Percentiles rank a stretch among this genome's conserved stretches.
Conservation (phyloP, 2,797 vertebrate species). For the Sebastes taczanowskii region DNA sequence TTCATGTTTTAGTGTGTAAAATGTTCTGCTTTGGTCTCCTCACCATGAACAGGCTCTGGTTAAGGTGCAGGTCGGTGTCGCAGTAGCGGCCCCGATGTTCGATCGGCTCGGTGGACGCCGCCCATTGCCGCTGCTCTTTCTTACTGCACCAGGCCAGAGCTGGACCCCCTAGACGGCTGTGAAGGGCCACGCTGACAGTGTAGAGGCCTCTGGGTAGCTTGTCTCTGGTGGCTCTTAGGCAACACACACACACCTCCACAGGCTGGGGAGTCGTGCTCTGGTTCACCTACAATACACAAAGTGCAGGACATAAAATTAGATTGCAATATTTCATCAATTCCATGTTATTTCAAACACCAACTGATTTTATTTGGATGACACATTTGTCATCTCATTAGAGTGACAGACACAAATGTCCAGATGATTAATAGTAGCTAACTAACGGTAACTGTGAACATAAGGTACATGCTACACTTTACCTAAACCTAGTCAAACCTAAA, state of each 20-base stretch:
- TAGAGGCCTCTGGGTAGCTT: slow-evolving; percentile 89
- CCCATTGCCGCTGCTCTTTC: slow-evolving; percentile 70
- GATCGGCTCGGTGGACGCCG: slow-evolving; percentile 70
- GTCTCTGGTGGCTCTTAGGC: slow-evolving; percentile 89
- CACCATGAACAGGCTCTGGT: slow-evolving; percentile 88
- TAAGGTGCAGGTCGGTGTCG: slow-evolving; percentile 84
- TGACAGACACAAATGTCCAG: background rate
- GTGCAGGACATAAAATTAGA: background rate
- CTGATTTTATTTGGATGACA: background rate
- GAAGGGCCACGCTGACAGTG: slow-evolving; percentile 83
- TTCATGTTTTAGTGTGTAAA: background rate
- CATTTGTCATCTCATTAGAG: background rate
- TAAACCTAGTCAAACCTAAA: background rate
- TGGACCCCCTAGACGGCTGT: slow-evolving; percentile 79
- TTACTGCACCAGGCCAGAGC: slow-evolving; percentile 65
- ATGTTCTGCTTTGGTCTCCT: slow-evolving; percentile 51
- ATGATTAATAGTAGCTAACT: background rate
- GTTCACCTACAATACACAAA: slow-evolving; percentile 74
- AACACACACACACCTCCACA: slow-evolving; percentile 85
- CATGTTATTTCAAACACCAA: background rate
- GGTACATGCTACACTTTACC: background rate
- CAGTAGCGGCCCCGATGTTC: slow-evolving; percentile 86
- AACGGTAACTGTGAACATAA: background rate
- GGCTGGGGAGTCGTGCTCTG: slow-evolving; percentile 64
- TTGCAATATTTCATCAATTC: background rate